phyloP scores from a whole-genome alignment of 1,140 invertebrate genomes.

The Popillia japonica region DNA sequence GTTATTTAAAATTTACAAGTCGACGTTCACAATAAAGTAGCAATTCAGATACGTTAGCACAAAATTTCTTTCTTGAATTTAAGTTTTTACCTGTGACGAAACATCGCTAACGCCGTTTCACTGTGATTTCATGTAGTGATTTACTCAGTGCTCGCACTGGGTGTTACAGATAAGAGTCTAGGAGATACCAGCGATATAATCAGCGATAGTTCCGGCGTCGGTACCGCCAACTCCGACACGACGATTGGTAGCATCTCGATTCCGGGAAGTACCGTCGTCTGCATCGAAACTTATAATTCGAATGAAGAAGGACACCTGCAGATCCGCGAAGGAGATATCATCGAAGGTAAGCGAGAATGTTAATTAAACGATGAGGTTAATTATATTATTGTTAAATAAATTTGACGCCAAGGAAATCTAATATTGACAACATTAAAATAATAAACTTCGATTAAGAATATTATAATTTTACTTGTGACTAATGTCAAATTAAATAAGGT shows the following conservation, averaged over 20 bases:
- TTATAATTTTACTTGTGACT: too few species aligned
- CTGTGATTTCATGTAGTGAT: conserved; percentile 37
- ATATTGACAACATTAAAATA: too few species aligned
- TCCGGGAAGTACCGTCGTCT: conserved; percentile 85
- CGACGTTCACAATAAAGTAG: too few species aligned
- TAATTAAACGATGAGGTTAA: background rate
- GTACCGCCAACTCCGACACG: conserved; percentile 86
- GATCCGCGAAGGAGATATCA: conserved; percentile 86
- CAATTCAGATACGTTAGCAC: background rate
- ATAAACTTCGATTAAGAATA: too few species aligned
- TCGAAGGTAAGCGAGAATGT: conserved; percentile 76
- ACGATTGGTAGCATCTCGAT: conserved; percentile 79
- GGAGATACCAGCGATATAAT: conserved; percentile 89
- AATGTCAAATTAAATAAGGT: too few species aligned
- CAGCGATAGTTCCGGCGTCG: conserved; percentile 88
- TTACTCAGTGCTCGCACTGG: conserved; percentile 59
- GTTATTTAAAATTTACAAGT: too few species aligned
- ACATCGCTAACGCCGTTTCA: conserved; percentile 20
- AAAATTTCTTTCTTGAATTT: background rate
- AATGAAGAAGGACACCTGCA: conserved; percentile 77
- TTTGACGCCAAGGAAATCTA: too few species aligned
- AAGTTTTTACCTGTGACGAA: background rate
- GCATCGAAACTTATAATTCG: conserved; percentile 82
- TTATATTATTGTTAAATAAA: background rate
- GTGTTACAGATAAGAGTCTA: conserved; percentile 81